Conservation (phyloP, 2,113 vertebrate species). For the Orcinus orca region DNA sequence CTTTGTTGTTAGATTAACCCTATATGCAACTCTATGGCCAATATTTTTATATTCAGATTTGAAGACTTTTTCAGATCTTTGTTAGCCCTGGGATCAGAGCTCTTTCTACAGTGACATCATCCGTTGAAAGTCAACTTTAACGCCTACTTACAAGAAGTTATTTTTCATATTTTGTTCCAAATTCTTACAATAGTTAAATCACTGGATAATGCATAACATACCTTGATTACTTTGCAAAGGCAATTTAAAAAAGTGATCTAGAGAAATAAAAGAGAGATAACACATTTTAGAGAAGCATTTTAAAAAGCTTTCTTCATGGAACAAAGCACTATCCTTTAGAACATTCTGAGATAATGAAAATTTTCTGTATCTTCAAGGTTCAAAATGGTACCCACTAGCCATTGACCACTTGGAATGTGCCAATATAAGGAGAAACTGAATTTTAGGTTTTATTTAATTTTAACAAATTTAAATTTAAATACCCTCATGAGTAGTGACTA, state of each 20-base stretch:
- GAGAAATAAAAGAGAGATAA: neutral
- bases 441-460: neutral
- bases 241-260: neutral
- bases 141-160: neutral
- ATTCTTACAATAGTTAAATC: neutral
- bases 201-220: neutral
- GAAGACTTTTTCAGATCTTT: neutral
- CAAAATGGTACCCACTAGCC: neutral
- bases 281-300: neutral
- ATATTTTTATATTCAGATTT: neutral
- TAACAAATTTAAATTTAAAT: neutral
- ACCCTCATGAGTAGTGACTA: neutral
- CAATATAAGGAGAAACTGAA: neutral
- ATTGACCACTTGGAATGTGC: neutral
- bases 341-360: neutral
- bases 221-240: neutral
- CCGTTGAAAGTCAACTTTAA: constrained; percentile 5
- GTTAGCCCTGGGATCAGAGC: neutral
- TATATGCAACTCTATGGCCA: neutral
- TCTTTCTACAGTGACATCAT: neutral
- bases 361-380: neutral
- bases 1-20: neutral
- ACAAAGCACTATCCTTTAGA: neutral
- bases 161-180: neutral
- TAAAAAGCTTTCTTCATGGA: constrained; percentile 36